phyloP scores from a whole-genome alignment of 2,113 vertebrate genomes.

The Xiphorhynchus elegans region DNA sequence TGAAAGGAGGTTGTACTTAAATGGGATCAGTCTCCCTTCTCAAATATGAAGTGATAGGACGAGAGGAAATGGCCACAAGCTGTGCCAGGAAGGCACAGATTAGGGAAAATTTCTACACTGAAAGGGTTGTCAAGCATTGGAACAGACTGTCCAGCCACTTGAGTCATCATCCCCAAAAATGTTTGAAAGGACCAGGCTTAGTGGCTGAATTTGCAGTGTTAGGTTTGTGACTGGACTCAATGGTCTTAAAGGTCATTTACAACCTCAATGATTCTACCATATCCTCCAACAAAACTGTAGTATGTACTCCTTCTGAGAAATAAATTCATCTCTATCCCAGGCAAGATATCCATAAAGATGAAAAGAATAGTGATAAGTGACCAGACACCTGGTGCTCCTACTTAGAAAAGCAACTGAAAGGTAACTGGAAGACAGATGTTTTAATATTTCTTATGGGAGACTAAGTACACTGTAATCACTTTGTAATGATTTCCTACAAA shows the following conservation, averaged over 20 bases:
- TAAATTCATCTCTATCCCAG: background rate
- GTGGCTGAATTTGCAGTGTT: background rate
- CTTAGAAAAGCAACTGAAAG: background rate
- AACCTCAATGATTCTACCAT: background rate
- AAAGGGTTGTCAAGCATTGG: background rate
- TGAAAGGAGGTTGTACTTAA: background rate
- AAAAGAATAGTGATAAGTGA: background rate
- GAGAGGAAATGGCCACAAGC: background rate
- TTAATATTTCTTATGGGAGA: background rate
- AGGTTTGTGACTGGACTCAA: background rate
- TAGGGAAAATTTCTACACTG: background rate
- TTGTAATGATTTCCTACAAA: background rate
- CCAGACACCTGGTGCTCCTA: background rate
- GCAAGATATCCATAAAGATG: background rate
- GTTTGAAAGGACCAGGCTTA: background rate
- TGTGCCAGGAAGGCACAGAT: background rate
- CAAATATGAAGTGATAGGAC: background rate
- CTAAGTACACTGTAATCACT: background rate
- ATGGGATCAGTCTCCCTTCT: background rate
- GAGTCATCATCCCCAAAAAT: background rate
- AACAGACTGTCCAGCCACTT: background rate
- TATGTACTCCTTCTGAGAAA: background rate
- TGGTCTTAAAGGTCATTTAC: background rate
- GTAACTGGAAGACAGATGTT: background rate
- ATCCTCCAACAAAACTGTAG: background rate